phyloP scores from a whole-genome alignment of 2,113 vertebrate species.

The Collichthys lucidus region DNA sequence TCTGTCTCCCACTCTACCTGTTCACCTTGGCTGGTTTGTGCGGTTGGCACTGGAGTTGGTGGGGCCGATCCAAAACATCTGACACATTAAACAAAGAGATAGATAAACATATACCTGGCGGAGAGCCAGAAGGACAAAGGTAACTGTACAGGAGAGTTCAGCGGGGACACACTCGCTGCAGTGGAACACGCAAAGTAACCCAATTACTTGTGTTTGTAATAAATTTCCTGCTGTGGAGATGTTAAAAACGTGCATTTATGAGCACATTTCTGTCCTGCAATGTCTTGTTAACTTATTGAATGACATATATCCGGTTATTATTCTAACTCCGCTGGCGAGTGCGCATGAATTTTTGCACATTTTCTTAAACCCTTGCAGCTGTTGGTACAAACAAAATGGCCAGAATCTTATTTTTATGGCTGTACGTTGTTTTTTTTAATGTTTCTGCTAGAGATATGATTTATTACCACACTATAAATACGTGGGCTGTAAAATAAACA shows the following conservation, averaged over 20 bases:
- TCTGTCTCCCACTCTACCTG: constrained; percentile 64
- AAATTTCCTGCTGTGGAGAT: background rate
- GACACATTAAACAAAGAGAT: constrained; percentile 69
- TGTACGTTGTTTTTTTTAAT: background rate
- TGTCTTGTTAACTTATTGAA: background rate
- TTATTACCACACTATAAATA: background rate
- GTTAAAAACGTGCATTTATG: background rate
- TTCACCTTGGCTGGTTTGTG: constrained; percentile 63
- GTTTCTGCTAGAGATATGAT: background rate
- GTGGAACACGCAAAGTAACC: constrained; percentile 17
- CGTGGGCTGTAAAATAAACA: background rate
- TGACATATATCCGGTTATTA: background rate
- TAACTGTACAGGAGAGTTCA: constrained; percentile 49
- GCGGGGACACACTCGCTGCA: constrained; percentile 38
- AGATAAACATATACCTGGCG: constrained; percentile 70
- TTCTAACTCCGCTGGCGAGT: background rate
- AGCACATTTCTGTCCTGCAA: background rate
- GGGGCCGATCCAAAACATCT: constrained; percentile 54
- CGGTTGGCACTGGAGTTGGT: constrained; percentile 22
- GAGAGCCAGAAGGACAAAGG: constrained; percentile 69
- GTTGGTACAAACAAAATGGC: background rate
- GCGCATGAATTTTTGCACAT: background rate
- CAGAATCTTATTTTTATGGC: background rate
- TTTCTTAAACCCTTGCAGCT: background rate
- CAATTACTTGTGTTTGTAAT: background rate